A percentile compares a stretch with the other conserved stretches of the same genome.
These are phyloP conservation scores for Balaeniceps rex DNA, from an alignment of 2,113 vertebrate genomes.

Conservation along the genomic window DNA sequence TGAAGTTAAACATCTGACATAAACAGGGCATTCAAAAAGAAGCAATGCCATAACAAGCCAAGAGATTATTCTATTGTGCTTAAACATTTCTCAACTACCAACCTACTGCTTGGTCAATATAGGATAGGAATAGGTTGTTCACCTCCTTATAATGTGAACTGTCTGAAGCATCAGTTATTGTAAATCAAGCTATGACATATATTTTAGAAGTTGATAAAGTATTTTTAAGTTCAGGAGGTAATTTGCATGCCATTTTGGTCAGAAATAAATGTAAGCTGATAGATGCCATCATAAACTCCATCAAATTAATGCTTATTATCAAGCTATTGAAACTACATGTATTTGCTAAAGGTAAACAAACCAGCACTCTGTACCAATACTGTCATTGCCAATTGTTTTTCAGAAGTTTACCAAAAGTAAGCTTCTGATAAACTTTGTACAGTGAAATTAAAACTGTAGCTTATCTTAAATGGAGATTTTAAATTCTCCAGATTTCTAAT, in stretches of 20 bases:
- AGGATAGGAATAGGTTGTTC: neutral
- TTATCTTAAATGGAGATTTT: neutral
- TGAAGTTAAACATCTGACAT: neutral
- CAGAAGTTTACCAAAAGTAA: neutral
- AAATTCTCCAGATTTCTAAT: neutral
- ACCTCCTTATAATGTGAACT: neutral
- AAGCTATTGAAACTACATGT: neutral
- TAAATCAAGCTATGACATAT: neutral
- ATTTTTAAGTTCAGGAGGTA: neutral
- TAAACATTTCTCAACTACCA: neutral
- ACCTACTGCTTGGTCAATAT: neutral
- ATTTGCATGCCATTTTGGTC: neutral
- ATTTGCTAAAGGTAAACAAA: neutral
- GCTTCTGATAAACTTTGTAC: neutral
- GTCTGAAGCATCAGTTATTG: neutral
- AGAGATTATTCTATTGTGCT: neutral
- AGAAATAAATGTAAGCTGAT: neutral
- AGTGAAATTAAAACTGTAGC: neutral
- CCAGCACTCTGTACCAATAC: neutral
- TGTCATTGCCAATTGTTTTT: neutral
- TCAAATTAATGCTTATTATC: neutral
- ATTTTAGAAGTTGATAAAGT: neutral
- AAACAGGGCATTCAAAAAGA: neutral
- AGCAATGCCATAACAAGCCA: rapidly evolving
- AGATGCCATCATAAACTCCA: neutral